A percentile compares a stretch with the other conserved stretches of the same genome.
Conservation (phyloP, 1,140 invertebrate genomes). For the Tyrophagus putrescentiae region DNA sequence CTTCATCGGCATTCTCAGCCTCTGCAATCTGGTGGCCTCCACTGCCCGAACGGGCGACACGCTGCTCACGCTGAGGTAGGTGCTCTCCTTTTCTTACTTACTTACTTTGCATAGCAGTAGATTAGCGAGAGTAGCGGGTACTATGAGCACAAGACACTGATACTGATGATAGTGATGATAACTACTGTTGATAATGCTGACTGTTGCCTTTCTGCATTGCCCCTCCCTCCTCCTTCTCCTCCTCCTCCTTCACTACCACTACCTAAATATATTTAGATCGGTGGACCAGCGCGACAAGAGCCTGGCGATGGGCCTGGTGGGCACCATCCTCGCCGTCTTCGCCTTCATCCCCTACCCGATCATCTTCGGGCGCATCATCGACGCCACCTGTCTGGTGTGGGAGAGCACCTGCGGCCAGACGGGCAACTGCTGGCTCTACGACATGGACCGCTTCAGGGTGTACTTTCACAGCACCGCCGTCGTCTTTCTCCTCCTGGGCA, state of each 20-base stretch:
- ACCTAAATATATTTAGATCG: conserved; percentile 27
- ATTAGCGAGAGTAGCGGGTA: too few relatives aligned
- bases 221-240: too few relatives aligned
- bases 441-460: conserved; percentile 29
- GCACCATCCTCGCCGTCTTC: conserved; percentile 27
- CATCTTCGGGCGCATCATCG: conserved; percentile 31
- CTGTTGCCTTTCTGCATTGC: not conserved
- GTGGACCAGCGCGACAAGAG: conserved; percentile 31
- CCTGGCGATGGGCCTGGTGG: conserved; percentile 30
- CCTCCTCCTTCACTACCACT: too few relatives aligned
- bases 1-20: conserved; percentile 28
- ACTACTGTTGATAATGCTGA: too few relatives aligned
- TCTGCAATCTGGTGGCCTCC: conserved; percentile 29
- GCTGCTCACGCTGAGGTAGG: conserved; percentile 30
- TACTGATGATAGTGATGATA: too few relatives aligned
- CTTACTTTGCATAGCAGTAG: not conserved
- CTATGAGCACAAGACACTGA: too few relatives aligned
- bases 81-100: not conserved
- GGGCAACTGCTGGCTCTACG: conserved; percentile 34
- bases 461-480: conserved; percentile 27
- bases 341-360: conserved; percentile 34
- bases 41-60: conserved; percentile 30
- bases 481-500: conserved; percentile 24
- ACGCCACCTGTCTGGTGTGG: conserved; percentile 33
- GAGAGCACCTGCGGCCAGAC: conserved; percentile 28